These are phyloP conservation scores for Rhagoletis zephyria DNA, from an alignment of 1,140 invertebrate genomes.

Conservation along the genomic window DNA sequence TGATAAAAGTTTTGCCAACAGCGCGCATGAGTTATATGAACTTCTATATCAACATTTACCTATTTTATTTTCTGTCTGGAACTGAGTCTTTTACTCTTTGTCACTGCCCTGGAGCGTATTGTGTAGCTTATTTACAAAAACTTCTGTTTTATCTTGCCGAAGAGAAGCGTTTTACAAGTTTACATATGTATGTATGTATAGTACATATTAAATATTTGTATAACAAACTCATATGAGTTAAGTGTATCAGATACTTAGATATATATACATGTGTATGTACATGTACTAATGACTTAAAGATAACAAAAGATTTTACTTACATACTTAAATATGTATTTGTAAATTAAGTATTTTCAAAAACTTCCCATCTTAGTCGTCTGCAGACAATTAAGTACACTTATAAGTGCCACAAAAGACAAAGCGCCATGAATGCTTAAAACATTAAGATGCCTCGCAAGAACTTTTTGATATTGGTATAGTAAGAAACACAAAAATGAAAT, in stretches of 20 bases:
- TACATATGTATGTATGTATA: background rate
- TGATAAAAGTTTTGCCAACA: slow-evolving; percentile 36
- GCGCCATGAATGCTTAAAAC: background rate
- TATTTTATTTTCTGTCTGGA: background rate
- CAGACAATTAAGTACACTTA: slow-evolving; percentile 48
- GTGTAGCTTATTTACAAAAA: slow-evolving; percentile 17
- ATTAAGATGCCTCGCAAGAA: slow-evolving; percentile 1
- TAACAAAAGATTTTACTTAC: slow-evolving; percentile 3
- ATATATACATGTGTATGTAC: background rate
- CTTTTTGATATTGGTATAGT: background rate
- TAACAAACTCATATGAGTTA: background rate
- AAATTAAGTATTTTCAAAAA: slow-evolving; percentile 1
- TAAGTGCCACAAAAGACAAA: slow-evolving; percentile 27
- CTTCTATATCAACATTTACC: background rate
- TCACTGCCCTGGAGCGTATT: background rate
- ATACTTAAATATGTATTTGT: background rate
- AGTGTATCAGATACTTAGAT: too few relatives aligned
- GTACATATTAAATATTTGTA: background rate
- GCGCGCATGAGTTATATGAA: background rate
- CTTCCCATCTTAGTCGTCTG: slow-evolving; percentile 4
- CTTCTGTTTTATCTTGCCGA: slow-evolving; percentile 2
- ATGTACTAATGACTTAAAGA: background rate
- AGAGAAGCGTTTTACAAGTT: background rate
- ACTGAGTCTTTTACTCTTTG: background rate
- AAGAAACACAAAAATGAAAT: too few relatives aligned